Base-by-base conservation (phyloP, 2,888 invertebrate species). In the Neoscelio sp. region DNA sequence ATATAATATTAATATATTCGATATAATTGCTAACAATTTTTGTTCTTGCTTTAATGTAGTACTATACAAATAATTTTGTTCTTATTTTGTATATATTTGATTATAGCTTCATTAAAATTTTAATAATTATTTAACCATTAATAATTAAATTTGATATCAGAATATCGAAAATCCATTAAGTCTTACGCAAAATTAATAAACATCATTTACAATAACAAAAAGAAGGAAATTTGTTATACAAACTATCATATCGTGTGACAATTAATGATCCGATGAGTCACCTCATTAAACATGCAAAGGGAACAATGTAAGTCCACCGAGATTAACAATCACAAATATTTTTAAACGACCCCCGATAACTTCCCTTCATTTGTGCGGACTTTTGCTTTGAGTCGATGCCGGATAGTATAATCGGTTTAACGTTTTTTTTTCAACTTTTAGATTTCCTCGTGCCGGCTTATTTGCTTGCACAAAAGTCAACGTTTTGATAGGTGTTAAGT, bases 291-390 rank as follows among this genome's bases (percentile, higher is more conserved):
- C 8, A 46, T 10, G 23, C 42, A 70, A 65, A 68, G 18, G 35
- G 17, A 68, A 28, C 38, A 48, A 4, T 7, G 20, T 18, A n/a
- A n/a, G n/a, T 23, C 7, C 15, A 13, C 12, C 33, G 15, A 17
- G 33, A 52, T 26, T 52, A 15, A 13, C 26, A 71, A 71, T 60
- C 50, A 33, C 38, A 50, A 58, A 58, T 71, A 71, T 48, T 60
- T 60, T 52, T 60, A 28, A 52, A 38, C 70, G 70, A 58, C 70
- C 58, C 58, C 30, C 70, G 70, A 70, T 70, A 70, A 70, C 50
- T 58, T 35, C 38, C 48, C 62, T 44, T 46, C 30, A 8, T 30
- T 13, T 20, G 17, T 17, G 28, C 26, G 58, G 38, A 40, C 64
- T 60, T 44, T 54, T 12, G 46, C 62, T 48, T 64, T 48, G 62